These are phyloP conservation scores for Calephelis nemesis DNA, from an alignment of 1,140 invertebrate species.

Conservation along the genomic window DNA sequence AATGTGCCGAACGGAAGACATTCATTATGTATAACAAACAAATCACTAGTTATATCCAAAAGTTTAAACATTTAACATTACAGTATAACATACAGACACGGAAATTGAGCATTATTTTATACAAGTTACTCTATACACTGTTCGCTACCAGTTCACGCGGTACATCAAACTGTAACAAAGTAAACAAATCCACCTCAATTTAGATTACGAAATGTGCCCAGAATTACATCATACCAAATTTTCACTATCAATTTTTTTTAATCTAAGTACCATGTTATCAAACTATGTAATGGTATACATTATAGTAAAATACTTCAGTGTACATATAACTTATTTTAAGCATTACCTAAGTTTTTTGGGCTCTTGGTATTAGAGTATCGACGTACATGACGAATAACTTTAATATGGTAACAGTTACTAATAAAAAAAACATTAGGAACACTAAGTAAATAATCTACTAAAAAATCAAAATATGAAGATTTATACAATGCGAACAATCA, in stretches of 20 bases:
- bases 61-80: conserved; percentile 68
- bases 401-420: no score
- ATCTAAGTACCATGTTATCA: conserved; percentile 6
- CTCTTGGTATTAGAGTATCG: background rate
- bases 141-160: conserved; percentile 25
- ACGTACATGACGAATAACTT: conserved; percentile 1
- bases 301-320: conserved; percentile 10
- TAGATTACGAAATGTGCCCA: background rate
- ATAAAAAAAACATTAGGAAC: no score
- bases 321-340: background rate
- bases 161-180: background rate
- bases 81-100: conserved; percentile 73
- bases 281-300: background rate
- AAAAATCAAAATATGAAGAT: no score
- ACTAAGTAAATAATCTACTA: no score
- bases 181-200: background rate
- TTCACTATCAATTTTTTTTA: background rate
- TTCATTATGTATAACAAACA: conserved; percentile 70
- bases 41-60: conserved; percentile 57
- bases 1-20: conserved; percentile 77
- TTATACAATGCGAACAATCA: no score
- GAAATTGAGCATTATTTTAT: conserved; percentile 69
- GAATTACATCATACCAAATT: conserved; percentile 5
- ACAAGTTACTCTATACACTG: conserved; percentile 60
- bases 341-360: background rate